phyloP scores from a whole-genome alignment of 2,888 invertebrate genomes.

The Cryptus armator region DNA sequence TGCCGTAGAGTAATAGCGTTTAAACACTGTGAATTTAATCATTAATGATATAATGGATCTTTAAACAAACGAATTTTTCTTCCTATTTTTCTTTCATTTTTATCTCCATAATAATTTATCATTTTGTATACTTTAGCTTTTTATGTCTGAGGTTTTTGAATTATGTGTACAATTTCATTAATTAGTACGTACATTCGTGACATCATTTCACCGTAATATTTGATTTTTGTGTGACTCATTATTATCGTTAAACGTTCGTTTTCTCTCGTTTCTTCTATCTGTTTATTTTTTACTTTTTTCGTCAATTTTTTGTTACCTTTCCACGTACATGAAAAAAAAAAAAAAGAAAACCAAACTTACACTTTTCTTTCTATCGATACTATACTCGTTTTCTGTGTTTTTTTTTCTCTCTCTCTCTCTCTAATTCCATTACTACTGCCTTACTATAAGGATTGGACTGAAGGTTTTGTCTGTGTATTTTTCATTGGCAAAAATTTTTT shows the following conservation, averaged over 20 bases:
- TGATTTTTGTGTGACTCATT: constrained; percentile 67
- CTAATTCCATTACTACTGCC: constrained; percentile 82
- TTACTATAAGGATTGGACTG: constrained; percentile 85
- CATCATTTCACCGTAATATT: constrained; percentile 69
- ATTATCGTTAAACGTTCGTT: constrained; percentile 61
- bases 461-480: constrained; percentile 82
- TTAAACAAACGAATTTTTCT: constrained; percentile 57
- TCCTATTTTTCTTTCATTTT: constrained; percentile 58
- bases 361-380: constrained; percentile 65
- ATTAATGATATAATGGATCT: constrained; percentile 71
- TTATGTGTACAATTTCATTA: constrained; percentile 63
- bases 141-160: constrained; percentile 74
- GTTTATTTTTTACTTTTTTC: constrained; percentile 58
- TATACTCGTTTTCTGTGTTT: constrained; percentile 70
- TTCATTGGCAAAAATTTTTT: constrained; percentile 77
- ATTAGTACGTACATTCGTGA: constrained; percentile 71
- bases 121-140: constrained; percentile 76
- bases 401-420: constrained; percentile 78
- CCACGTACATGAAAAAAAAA: constrained; percentile 49
- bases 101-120: constrained; percentile 68
- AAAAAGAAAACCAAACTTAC: constrained; percentile 50
- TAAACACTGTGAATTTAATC: constrained; percentile 71
- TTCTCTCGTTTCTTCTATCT: constrained; percentile 63
- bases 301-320: constrained; percentile 55
- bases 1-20: constrained; percentile 75